These are phyloP conservation scores for Orchestia grillus DNA, from an alignment of 1,140 invertebrate genomes.

Conservation along the genomic window DNA sequence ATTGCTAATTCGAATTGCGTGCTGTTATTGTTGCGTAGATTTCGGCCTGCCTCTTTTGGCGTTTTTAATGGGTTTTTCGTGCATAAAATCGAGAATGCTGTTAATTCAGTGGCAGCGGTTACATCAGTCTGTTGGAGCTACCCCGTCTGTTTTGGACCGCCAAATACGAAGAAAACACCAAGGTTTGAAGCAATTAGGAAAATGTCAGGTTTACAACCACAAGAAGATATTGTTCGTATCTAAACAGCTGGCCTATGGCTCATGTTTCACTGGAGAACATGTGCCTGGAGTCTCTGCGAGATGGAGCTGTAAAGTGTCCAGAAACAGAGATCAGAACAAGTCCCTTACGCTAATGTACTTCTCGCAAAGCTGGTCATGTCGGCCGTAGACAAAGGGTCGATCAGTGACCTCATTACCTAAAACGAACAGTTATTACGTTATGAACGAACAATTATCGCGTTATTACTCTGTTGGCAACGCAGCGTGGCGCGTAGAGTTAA, in stretches of 20 bases:
- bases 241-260: background rate
- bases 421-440: background rate
- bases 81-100: background rate
- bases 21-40: background rate
- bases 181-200: background rate
- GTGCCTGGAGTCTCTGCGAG: background rate
- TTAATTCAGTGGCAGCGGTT: background rate
- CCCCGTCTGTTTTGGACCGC: background rate
- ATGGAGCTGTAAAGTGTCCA: background rate
- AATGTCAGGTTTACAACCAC: background rate
- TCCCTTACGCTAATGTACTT: background rate
- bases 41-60: background rate
- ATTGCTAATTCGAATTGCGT: background rate
- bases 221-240: background rate
- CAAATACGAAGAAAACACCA: background rate
- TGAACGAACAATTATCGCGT: background rate
- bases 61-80: background rate
- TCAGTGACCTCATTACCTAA: background rate
- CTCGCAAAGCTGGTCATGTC: background rate
- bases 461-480: background rate
- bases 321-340: background rate
- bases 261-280: background rate
- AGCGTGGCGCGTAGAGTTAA: background rate
- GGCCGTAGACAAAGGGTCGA: background rate
- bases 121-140: background rate